Evolutionary conservation across 2,888 invertebrate species (phyloP).

Genomic region (Nephrotoma appendiculata): DNA sequence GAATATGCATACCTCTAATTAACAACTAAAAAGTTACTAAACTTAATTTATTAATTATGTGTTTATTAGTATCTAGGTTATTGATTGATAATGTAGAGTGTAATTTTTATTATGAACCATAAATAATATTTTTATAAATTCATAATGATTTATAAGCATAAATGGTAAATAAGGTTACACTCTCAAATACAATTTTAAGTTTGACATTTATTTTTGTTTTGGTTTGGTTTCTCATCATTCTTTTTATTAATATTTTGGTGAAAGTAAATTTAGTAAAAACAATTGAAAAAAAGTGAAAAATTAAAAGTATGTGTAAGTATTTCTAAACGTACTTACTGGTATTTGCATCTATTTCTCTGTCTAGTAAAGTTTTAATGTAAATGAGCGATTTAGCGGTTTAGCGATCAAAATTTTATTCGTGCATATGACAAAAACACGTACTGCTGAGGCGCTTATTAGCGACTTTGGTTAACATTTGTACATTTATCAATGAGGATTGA

Average conservation of each 20-base stretch:
- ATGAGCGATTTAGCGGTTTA: neutral
- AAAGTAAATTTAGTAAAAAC: neutral
- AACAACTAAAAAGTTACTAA: no score
- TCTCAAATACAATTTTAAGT: neutral
- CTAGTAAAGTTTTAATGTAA: neutral
- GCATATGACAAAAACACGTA: no score
- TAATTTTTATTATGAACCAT: neutral
- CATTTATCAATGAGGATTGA: no score
- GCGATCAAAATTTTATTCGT: neutral
- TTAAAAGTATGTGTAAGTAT: neutral
- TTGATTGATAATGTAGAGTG: no score
- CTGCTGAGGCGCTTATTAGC: no score
- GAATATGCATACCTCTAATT: no score
- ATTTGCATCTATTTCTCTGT: neutral
- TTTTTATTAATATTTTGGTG: neutral
- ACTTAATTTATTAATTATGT: no score
- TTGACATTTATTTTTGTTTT: neutral
- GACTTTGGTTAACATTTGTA: no score
- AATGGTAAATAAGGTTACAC: neutral
- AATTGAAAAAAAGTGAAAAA: neutral
- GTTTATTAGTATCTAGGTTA: no score
- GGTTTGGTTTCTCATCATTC: neutral
- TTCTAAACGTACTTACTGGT: neutral
- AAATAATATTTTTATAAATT: neutral
- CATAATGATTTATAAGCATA: neutral